Evolutionary conservation across 1,140 invertebrate species (phyloP).

Genomic region (Arion vulgaris): DNA sequence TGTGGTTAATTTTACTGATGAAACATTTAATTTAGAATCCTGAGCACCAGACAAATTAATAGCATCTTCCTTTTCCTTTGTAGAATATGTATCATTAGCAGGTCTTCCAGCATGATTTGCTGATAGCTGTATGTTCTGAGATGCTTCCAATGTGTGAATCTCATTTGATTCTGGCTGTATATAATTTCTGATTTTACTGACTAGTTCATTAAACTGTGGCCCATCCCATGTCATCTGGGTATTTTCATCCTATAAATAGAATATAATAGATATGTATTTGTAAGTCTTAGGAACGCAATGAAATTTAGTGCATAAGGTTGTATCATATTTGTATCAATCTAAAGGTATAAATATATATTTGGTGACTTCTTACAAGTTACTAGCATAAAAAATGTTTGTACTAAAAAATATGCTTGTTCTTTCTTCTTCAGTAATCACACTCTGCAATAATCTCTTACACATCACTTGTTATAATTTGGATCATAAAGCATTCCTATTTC

Average conservation of each 20-base stretch:
- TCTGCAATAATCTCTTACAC: too few relatives aligned
- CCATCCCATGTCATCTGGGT: conserved; percentile 58
- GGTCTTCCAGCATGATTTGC: neutral
- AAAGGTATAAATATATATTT: neutral
- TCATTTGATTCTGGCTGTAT: conserved; percentile 14
- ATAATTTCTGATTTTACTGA: conserved; percentile 46
- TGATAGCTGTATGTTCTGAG: neutral
- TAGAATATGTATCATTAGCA: neutral
- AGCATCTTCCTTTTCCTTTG: neutral
- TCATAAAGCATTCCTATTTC: too few relatives aligned
- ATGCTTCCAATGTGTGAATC: neutral
- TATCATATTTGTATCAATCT: neutral
- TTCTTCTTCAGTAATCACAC: too few relatives aligned
- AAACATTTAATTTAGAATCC: neutral
- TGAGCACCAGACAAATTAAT: neutral
- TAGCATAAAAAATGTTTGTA: too few relatives aligned
- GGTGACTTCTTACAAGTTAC: too few relatives aligned
- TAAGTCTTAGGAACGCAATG: too few relatives aligned
- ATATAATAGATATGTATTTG: neutral
- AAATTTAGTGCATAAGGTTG: neutral
- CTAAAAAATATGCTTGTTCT: too few relatives aligned
- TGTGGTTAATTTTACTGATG: neutral
- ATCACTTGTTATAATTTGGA: too few relatives aligned
- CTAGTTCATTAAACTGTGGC: conserved; percentile 53
- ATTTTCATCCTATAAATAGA: conserved; percentile 36